phyloP scores from a whole-genome alignment of 2,113 vertebrate species.

The Phylloscopus trochiloides region DNA sequence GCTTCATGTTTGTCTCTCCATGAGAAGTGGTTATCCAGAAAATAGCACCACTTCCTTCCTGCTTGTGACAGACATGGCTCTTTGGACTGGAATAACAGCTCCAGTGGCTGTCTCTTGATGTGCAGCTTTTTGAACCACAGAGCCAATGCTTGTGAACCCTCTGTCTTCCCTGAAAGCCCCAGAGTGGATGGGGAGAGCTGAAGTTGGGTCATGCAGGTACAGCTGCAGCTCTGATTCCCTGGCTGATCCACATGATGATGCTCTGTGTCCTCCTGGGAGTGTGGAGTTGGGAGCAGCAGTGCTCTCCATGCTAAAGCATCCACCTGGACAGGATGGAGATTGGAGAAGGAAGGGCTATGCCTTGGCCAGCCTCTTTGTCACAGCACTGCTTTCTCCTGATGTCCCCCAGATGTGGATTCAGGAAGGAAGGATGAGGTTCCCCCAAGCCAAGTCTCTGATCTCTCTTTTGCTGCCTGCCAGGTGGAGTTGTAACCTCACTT shows the following conservation, averaged over 20 bases:
- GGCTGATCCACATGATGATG: accelerated
- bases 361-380: neutral
- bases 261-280: neutral
- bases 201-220: accelerated
- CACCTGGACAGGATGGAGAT: neutral
- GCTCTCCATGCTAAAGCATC: neutral
- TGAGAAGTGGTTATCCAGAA: neutral
- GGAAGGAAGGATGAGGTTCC: neutral
- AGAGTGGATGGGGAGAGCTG: neutral
- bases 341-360: accelerated
- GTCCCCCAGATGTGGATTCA: neutral
- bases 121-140: neutral
- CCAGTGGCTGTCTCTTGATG: neutral
- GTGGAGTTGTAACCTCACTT: neutral
- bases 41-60: neutral
- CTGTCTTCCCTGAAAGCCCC: neutral
- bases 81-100: neutral
- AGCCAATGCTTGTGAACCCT: neutral
- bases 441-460: neutral
- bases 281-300: neutral
- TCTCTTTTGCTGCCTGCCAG: neutral
- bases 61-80: accelerated
- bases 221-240: neutral
- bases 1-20: neutral
- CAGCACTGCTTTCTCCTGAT: neutral